Percentiles rank a stretch among this genome's conserved stretches.
These are phyloP conservation scores for Paracyclopina nana DNA, from an alignment of 1,140 invertebrate genomes.

Conservation along the genomic window DNA sequence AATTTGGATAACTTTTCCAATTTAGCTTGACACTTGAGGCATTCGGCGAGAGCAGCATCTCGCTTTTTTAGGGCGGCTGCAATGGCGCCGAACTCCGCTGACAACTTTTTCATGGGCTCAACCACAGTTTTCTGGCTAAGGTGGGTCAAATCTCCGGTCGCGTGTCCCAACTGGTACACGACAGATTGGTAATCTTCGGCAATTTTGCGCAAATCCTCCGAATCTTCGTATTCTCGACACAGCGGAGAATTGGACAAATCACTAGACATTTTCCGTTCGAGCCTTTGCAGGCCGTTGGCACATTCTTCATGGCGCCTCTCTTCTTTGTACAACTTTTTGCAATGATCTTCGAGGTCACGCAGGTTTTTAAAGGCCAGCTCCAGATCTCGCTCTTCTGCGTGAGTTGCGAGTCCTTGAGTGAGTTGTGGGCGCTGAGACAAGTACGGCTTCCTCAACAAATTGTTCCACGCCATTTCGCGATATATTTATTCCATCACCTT, in stretches of 20 bases:
- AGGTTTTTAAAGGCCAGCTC: background rate
- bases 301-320: background rate
- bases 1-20: background rate
- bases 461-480: too few species aligned
- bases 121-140: constrained; percentile 10
- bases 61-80: background rate
- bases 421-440: background rate
- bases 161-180: constrained; percentile 10
- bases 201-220: background rate
- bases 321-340: constrained; percentile 11
- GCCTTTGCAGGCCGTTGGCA: background rate
- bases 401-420: background rate
- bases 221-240: background rate
- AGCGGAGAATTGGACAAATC: constrained; percentile 7
- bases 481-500: too few species aligned
- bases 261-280: constrained; percentile 1
- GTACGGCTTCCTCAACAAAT: background rate
- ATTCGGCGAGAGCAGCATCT: background rate
- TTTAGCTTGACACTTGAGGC: background rate
- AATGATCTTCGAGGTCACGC: constrained; percentile 4
- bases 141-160: background rate
- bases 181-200: background rate
- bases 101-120: constrained; percentile 29
- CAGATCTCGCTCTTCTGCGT: background rate
- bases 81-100: constrained; percentile 24